A percentile compares a stretch with the other conserved stretches of the same genome.
phyloP scores from a whole-genome alignment of 92 coral and sea anemone species.

The Umimayanthus kanabou region DNA sequence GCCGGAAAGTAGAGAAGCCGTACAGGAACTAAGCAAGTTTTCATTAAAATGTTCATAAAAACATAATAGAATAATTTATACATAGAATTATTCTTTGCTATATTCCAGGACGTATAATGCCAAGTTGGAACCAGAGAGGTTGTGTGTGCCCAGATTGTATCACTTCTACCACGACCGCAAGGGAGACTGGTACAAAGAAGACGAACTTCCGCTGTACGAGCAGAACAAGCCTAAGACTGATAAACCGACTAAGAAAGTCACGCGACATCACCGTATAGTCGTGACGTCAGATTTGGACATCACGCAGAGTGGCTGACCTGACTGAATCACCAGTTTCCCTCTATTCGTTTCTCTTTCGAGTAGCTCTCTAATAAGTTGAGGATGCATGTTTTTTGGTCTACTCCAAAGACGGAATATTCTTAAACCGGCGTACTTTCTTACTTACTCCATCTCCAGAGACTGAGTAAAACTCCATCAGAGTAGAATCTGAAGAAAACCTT shows the following conservation, averaged over 20 bases:
- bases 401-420: too few species aligned
- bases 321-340: too few species aligned
- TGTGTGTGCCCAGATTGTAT: constrained; percentile 30
- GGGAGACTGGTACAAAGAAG: constrained; percentile 43
- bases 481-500: too few species aligned
- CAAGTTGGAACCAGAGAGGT: constrained; percentile 26
- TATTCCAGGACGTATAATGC: constrained; percentile 16
- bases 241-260: neutral
- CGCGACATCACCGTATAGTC: neutral
- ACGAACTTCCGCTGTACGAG: constrained; percentile 28
- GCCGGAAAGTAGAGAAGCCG: too few species aligned
- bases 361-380: too few species aligned
- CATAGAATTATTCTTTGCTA: neutral
- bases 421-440: too few species aligned
- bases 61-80: neutral
- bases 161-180: constrained; percentile 40
- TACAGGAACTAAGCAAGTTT: too few species aligned
- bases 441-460: too few species aligned
- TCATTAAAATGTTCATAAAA: neutral
- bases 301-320: too few species aligned
- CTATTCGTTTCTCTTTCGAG: too few species aligned
- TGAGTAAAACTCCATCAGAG: too few species aligned
- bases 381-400: too few species aligned
- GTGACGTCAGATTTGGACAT: neutral
- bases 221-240: constrained; percentile 1